Conservation (phyloP, 37 sponge, comb jelly and placozoan species). For the Oopsacas minuta region DNA sequence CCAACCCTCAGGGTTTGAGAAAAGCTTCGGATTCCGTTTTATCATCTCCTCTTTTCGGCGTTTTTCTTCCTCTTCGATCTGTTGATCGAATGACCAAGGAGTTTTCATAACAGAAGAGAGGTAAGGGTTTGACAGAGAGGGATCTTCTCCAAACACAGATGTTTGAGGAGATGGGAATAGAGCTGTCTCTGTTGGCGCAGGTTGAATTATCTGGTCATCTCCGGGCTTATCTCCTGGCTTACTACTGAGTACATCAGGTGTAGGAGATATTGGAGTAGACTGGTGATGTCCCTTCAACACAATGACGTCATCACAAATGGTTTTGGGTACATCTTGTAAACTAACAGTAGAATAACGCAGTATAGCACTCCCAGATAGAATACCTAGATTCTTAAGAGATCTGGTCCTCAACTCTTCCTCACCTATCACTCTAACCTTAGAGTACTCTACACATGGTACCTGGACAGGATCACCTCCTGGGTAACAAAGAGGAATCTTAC, state of each 20-base stretch:
- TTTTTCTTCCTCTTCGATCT: not conserved
- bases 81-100: not conserved
- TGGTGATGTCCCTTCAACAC: not conserved
- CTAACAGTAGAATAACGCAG: not conserved
- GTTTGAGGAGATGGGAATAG: not conserved
- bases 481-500: not conserved
- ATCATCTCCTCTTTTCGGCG: not conserved
- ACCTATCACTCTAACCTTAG: not conserved
- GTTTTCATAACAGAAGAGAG: not conserved
- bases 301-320: not conserved
- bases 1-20: slow-evolving; percentile 11
- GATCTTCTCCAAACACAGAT: not conserved
- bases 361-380: not conserved
- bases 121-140: not conserved
- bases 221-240: not conserved
- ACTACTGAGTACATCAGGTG: not conserved
- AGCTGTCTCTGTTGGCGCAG: not conserved
- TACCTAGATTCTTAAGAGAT: not conserved
- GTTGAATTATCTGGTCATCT: not conserved
- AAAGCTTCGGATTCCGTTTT: not conserved
- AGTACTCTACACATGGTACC: not conserved
- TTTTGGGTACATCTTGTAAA: not conserved
- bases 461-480: not conserved
- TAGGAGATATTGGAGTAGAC: not conserved
- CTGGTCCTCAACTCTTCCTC: not conserved